These are phyloP conservation scores for Campoletis sonorensis DNA, from an alignment of 1,140 invertebrate species.

Conservation along the genomic window DNA sequence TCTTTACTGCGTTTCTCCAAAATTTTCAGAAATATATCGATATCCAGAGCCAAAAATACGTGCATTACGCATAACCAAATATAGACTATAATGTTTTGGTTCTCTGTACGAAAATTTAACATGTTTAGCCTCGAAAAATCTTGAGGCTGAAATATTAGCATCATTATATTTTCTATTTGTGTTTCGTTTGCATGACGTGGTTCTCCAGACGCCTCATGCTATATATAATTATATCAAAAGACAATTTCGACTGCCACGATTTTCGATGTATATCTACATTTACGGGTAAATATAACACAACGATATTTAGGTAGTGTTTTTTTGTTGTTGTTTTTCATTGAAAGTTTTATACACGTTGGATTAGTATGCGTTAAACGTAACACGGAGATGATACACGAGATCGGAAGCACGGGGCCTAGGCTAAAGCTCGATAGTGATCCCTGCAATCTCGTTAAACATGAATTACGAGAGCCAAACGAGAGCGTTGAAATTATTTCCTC, in stretches of 20 bases:
- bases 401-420: neutral
- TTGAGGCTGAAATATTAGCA: neutral
- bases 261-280: neutral
- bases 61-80: neutral
- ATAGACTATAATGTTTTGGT: neutral
- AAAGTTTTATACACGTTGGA: neutral
- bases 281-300: neutral
- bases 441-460: neutral
- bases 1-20: too few species aligned
- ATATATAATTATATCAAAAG: neutral
- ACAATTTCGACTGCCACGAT: neutral
- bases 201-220: neutral
- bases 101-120: neutral
- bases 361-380: neutral
- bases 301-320: neutral
- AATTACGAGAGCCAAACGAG: constrained; percentile 9
- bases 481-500: neutral
- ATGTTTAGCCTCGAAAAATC: neutral
- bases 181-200: neutral
- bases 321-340: neutral
- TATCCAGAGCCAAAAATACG: too few species aligned
- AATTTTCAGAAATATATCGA: too few species aligned
- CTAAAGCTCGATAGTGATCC: neutral
- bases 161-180: neutral
- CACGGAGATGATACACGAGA: neutral